Evolutionary conservation across 1,140 invertebrate species (phyloP).

Genomic region (Eueides isabella): DNA sequence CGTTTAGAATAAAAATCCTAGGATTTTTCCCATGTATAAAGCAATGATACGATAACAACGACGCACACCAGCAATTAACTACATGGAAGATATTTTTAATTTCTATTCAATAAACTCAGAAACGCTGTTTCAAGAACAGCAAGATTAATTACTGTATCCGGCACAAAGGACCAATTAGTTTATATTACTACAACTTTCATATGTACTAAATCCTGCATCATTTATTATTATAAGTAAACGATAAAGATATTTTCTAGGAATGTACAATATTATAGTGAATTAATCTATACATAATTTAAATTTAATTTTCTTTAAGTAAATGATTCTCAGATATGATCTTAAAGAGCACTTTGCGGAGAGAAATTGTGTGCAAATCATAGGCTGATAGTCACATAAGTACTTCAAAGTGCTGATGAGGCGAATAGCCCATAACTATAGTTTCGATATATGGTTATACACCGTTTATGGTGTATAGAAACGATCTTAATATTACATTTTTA

Average conservation of each 20-base stretch:
- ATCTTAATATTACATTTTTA: neutral
- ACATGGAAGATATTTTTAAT: slow-evolving; percentile 14
- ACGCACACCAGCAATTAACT: slow-evolving; percentile 10
- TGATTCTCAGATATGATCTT: slow-evolving; percentile 4
- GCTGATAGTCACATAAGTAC: slow-evolving; percentile 19
- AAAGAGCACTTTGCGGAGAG: slow-evolving; percentile 7
- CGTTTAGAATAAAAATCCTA: neutral
- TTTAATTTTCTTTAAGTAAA: slow-evolving; percentile 14
- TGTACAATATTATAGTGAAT: neutral
- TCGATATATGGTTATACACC: slow-evolving; percentile 4
- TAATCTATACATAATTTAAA: slow-evolving; percentile 4
- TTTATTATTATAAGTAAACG: neutral
- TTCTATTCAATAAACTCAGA: slow-evolving; percentile 14
- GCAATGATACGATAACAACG: neutral
- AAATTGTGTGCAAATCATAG: slow-evolving; percentile 20
- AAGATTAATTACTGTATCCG: slow-evolving; percentile 16
- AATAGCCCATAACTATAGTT: slow-evolving; percentile 14
- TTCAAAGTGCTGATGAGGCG: slow-evolving; percentile 8
- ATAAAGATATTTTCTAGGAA: neutral
- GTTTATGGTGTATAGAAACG: neutral
- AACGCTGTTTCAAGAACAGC: slow-evolving; percentile 15
- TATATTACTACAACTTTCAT: slow-evolving; percentile 8
- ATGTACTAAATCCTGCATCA: slow-evolving; percentile 1
- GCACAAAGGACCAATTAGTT: slow-evolving; percentile 12
- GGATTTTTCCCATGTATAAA: neutral